phyloP scores from a whole-genome alignment of 2,113 vertebrate genomes.

The Lamprologus sp. region DNA sequence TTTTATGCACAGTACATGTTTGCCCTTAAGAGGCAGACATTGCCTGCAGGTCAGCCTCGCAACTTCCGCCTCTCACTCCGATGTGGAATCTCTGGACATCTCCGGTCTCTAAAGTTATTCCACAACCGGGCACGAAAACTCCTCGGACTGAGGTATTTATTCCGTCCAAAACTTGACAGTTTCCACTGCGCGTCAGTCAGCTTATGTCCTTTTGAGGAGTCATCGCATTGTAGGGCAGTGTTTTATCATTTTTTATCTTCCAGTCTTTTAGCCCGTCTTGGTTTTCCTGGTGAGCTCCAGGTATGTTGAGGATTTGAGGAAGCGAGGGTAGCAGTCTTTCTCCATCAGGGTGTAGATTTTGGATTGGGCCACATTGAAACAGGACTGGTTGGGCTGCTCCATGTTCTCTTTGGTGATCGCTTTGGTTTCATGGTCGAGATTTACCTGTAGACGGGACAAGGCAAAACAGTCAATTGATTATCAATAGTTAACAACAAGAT shows the following conservation, averaged over 20 bases:
- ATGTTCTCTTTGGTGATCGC: constrained; percentile 78
- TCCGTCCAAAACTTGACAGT: not conserved
- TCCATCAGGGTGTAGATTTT: constrained; percentile 90
- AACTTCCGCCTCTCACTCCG: not conserved
- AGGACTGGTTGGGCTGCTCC: constrained; percentile 66
- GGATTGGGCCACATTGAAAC: constrained; percentile 79
- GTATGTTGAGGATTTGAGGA: constrained; percentile 76
- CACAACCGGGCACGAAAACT: not conserved
- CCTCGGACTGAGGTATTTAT: not conserved
- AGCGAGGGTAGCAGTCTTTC: constrained; percentile 90
- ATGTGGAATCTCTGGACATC: not conserved
- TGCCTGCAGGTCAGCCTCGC: not conserved
- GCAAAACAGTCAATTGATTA: not conserved
- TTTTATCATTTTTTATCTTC: not conserved
- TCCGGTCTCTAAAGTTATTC: not conserved
- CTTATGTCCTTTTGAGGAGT: not conserved
- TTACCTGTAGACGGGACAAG: constrained; percentile 73
- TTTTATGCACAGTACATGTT: not conserved
- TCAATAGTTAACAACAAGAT: not conserved
- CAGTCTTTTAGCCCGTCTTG: constrained; percentile 7
- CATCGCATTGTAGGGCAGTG: not conserved
- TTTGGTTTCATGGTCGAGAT: constrained; percentile 85
- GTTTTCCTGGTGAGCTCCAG: constrained; percentile 54
- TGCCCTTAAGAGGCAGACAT: not conserved
- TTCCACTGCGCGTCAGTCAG: not conserved